phyloP scores from a whole-genome alignment of 2,113 vertebrate species.

The Gyps fulvus region DNA sequence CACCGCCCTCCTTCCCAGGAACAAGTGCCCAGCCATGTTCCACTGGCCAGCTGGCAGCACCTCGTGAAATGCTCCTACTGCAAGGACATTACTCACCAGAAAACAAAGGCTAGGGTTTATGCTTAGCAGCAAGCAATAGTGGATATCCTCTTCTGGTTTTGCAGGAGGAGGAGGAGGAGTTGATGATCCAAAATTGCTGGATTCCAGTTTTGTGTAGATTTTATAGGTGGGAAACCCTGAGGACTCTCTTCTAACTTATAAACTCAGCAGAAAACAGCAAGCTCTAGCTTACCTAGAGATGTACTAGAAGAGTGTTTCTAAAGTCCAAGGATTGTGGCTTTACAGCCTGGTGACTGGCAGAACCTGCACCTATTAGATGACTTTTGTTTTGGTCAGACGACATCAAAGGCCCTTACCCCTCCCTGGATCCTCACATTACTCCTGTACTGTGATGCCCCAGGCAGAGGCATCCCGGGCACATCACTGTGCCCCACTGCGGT shows the following conservation, averaged over 20 bases:
- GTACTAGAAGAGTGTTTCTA: not conserved
- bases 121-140: not conserved
- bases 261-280: not conserved
- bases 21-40: not conserved
- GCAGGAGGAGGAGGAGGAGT: not conserved
- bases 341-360: not conserved
- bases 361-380: not conserved
- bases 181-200: not conserved
- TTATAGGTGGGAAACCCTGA: not conserved
- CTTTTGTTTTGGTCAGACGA: not conserved
- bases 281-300: not conserved
- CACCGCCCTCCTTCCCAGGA: not conserved
- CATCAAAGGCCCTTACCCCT: not conserved
- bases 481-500: fast-evolving
- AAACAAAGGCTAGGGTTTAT: not conserved
- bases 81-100: not conserved
- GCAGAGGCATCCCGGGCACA: not conserved
- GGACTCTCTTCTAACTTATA: not conserved
- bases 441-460: fast-evolving
- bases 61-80: not conserved
- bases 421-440: fast-evolving
- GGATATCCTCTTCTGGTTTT: not conserved
- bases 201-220: not conserved
- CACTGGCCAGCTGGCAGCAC: not conserved
- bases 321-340: fast-evolving